Evolutionary conservation across 2,113 vertebrate genomes (phyloP), one percentile per base, ranked within the genome.

Genomic region (Nyctereutes procyonoides): DNA sequence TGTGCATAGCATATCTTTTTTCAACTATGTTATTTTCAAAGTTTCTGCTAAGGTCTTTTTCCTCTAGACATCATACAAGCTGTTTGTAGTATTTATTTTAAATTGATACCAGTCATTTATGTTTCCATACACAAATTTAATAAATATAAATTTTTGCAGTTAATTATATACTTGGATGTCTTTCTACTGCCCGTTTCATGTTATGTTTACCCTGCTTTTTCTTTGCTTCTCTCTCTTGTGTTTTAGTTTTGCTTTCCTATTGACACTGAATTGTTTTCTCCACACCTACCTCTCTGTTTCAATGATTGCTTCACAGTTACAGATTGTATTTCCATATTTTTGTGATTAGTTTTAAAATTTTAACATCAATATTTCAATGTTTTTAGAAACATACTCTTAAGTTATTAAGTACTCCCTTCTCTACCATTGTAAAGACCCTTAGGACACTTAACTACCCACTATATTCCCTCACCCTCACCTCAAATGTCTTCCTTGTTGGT

Each of bases 391-490:
- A 67, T 48, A 83, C 43, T 43, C 28, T 13, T 15, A 22, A 76
- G 26, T 32, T 60, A 55, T 85, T 19, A n/a, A 58, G 20, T 35
- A n/a, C 22, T 28, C 4, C 43, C 53, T 88, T 16, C 63, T 51
- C 20, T n/a, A 5, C 38, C n/a, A n/a, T 28, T 15, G 35, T 1
- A 26, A 85, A 80, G 28, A 30, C 28, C 28, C 12, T 15, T 26
- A 86, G 58, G 51, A 88, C 51, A 17, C 38, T 17, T 43, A 32
- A 55, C 22, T 16, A 74, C 32, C 4, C 15, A 30, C 17, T 10
- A 30, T 30, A 19, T 9, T 53, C 22, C 30, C 22, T 17, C 16
- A n/a, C 0, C 5, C 14, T 17, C 5, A 11, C 2, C 55, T 6
- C 71, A 48, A 80, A 60, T 22, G 63, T 19, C 14, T 88, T 92